phyloP scores from a whole-genome alignment of 2,888 invertebrate species.

The Cephus spinipes region DNA sequence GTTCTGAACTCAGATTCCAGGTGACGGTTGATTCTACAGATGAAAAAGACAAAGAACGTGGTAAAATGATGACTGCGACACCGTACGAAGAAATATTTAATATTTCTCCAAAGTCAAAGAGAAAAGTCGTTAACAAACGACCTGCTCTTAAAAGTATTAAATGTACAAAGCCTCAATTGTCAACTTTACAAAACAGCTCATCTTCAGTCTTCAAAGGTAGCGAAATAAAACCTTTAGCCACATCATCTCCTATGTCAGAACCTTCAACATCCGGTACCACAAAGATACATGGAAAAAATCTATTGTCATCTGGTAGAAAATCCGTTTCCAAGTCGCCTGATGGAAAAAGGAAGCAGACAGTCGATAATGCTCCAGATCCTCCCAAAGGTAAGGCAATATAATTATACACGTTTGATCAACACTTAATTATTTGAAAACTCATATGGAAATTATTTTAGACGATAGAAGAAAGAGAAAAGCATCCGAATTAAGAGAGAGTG shows the following conservation, averaged over 20 bases:
- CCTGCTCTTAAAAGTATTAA: slow-evolving; percentile 16
- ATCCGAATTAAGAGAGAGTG: slow-evolving; percentile 36
- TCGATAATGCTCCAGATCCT: not conserved
- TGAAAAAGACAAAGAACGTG: slow-evolving; percentile 30
- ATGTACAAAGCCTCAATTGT: not conserved
- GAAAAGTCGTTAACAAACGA: slow-evolving; percentile 25
- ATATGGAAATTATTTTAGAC: slow-evolving; percentile 37
- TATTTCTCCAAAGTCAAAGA: slow-evolving; percentile 43
- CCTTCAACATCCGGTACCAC: not conserved
- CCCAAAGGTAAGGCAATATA: slow-evolving; percentile 12
- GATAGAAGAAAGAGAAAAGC: slow-evolving; percentile 40
- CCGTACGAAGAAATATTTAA: slow-evolving; percentile 53
- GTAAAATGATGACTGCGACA: slow-evolving; percentile 44
- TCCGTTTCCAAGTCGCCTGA: not conserved
- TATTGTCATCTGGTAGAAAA: not conserved
- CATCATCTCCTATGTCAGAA: slow-evolving; percentile 43
- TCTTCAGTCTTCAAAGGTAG: slow-evolving; percentile 21
- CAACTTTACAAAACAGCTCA: slow-evolving; percentile 16
- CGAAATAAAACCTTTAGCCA: slow-evolving; percentile 44
- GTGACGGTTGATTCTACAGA: slow-evolving; percentile 39
- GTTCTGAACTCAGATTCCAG: slow-evolving; percentile 44
- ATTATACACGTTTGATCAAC: slow-evolving; percentile 14
- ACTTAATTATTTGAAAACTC: slow-evolving; percentile 17
- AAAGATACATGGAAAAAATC: not conserved
- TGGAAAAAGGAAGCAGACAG: slow-evolving; percentile 20